Base-by-base conservation (phyloP, 1,140 invertebrate species). In the Manduca sexta region DNA sequence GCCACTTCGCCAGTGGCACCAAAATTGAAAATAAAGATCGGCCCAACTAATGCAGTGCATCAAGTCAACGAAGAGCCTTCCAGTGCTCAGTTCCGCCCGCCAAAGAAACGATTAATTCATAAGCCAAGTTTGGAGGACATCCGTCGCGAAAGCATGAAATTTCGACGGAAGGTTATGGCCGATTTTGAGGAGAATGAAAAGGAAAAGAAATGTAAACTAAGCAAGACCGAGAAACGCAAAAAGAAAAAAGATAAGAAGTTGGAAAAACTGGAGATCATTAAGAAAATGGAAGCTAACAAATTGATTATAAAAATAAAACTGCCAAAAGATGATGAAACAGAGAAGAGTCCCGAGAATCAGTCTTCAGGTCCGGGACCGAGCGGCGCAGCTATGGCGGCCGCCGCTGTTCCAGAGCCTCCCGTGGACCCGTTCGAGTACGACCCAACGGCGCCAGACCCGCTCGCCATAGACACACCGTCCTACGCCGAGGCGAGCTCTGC, bases 121-220 rank as follows among this genome's bases (percentile, higher is more conserved):
- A 90, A 88, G 45, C 92, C 92, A 1, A 74, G 71, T 87, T 45
- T 91, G 92, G 63, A 93, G 72, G 93, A 95, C 54, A 77, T 95
- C 4, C 92, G 91, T 49, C 88, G 93, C 4, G 94, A 96, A 58
- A 95, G 92, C 55, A 95, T 97, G 94, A 95, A 95, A 65, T 96
- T 90, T 74, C 88, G 95, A n/a, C 89, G 92, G 38, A 91, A 90
- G 88, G 90, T 95, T 0, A 93, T 94, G 91, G 92, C 93, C 7
- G 92, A 92, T 63, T 95, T 95, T 60, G 91, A 92, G 41, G 75
- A 82, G 21, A 67, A 65, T 18, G 73, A 93, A 47, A 90, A 91
- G 47, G 85, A 88, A 10, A 90, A 89, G 55, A 89, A 87, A 52
- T 83, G 84, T 43, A 78, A 82, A 34, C 84, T 88, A 13, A 91